These are phyloP conservation scores for Tupaia chinensis DNA, from an alignment of 2,113 vertebrate species.

Conservation along the genomic window DNA sequence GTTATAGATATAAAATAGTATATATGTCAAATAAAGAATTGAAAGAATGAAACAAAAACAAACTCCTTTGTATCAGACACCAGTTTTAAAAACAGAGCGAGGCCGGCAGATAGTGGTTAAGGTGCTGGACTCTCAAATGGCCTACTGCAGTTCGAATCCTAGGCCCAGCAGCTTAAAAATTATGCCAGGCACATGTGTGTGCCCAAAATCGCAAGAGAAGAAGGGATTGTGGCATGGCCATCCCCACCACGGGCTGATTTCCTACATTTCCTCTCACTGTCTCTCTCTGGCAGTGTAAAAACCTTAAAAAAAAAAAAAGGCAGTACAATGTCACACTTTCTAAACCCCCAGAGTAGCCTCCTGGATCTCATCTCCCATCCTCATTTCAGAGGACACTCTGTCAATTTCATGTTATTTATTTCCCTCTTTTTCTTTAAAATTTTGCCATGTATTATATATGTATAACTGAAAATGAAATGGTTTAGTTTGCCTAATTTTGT, in stretches of 20 bases:
- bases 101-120: too few species aligned
- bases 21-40: not conserved
- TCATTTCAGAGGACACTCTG: not conserved
- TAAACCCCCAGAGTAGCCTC: not conserved
- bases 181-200: too few species aligned
- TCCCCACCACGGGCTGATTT: too few species aligned
- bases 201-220: too few species aligned
- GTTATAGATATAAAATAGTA: not conserved
- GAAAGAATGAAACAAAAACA: constrained; percentile 6
- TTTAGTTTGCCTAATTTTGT: not conserved
- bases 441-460: not conserved
- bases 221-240: too few species aligned
- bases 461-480: not conserved
- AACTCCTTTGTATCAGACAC: not conserved
- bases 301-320: too few species aligned
- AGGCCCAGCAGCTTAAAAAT: too few species aligned
- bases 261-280: too few species aligned
- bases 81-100: not conserved
- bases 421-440: not conserved
- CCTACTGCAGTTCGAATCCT: too few species aligned
- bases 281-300: too few species aligned
- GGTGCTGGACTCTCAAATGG: too few species aligned
- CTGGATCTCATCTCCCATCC: not conserved
- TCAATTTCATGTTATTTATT: not conserved
- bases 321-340: not conserved